Percentiles rank a stretch among this genome's conserved stretches.
Evolutionary conservation across 2,888 invertebrate species (phyloP).

Genomic region (Gryllus longicercus): DNA sequence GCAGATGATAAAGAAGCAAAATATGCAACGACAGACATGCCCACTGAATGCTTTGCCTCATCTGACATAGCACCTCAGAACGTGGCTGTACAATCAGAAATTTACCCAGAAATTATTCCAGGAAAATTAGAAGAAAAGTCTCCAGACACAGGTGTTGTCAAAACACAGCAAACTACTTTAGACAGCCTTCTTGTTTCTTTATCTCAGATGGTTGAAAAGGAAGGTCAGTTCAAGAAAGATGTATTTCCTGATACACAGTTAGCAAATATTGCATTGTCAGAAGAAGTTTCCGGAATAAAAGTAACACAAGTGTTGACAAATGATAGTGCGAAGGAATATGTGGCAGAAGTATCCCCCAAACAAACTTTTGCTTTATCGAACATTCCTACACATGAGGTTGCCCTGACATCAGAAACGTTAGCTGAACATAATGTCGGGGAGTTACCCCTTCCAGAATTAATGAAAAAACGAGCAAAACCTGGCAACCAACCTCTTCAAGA

Average conservation of each 20-base stretch:
- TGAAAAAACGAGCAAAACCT: conserved; percentile 37
- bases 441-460: conserved; percentile 34
- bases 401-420: conserved; percentile 37
- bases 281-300: conserved; percentile 43
- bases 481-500: conserved; percentile 36
- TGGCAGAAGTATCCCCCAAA: conserved; percentile 35
- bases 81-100: conserved; percentile 51
- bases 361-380: conserved; percentile 31
- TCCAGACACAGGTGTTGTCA: conserved; percentile 34
- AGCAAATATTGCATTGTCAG: conserved; percentile 45
- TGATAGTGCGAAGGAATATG: conserved; percentile 45
- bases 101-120: conserved; percentile 48
- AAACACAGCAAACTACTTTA: conserved; percentile 38
- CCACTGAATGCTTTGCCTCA: conserved; percentile 48
- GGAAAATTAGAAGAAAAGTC: conserved; percentile 46
- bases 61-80: conserved; percentile 50
- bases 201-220: conserved; percentile 38
- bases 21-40: conserved; percentile 45
- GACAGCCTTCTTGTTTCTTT: conserved; percentile 41
- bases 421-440: conserved; percentile 35
- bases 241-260: conserved; percentile 44
- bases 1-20: conserved; percentile 52
- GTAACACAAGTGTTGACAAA: conserved; percentile 45
- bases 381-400: conserved; percentile 36
- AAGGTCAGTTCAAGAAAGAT: conserved; percentile 41